Conservation (phyloP, 2,888 invertebrate genomes). For the Heliconius ismenius region DNA sequence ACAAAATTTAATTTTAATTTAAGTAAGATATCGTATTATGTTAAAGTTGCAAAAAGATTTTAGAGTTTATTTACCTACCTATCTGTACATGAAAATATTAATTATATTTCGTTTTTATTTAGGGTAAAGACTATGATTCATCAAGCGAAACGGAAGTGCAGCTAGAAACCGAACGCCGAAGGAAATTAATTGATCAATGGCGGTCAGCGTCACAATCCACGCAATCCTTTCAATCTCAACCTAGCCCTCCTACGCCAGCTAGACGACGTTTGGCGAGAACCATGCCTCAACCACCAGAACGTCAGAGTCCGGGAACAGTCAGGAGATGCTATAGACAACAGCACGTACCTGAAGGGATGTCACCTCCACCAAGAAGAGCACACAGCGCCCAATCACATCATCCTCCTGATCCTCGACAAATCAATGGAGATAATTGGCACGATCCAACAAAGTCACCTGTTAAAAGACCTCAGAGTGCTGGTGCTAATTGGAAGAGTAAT, state of each 20-base stretch:
- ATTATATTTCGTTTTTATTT: constrained; percentile 39
- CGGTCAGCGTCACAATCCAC: constrained; percentile 85
- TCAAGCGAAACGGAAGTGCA: constrained; percentile 88
- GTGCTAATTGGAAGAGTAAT: constrained; percentile 72
- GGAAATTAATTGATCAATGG: constrained; percentile 88
- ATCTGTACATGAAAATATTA: neutral
- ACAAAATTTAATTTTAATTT: too few species aligned
- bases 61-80: neutral
- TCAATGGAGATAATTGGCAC: constrained; percentile 72
- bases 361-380: constrained; percentile 68
- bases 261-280: constrained; percentile 63
- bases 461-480: constrained; percentile 74
- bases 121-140: constrained; percentile 92
- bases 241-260: constrained; percentile 70
- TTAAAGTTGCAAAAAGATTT: neutral
- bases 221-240: constrained; percentile 64
- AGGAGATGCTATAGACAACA: constrained; percentile 67
- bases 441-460: constrained; percentile 72
- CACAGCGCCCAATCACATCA: constrained; percentile 70
- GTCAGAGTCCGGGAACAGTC: constrained; percentile 67
- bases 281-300: constrained; percentile 64
- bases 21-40: too few species aligned
- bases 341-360: constrained; percentile 70
- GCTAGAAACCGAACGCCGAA: constrained; percentile 85
- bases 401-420: constrained; percentile 60